phyloP scores from a whole-genome alignment of 2,888 invertebrate genomes.

The Drosophila anomelani region DNA sequence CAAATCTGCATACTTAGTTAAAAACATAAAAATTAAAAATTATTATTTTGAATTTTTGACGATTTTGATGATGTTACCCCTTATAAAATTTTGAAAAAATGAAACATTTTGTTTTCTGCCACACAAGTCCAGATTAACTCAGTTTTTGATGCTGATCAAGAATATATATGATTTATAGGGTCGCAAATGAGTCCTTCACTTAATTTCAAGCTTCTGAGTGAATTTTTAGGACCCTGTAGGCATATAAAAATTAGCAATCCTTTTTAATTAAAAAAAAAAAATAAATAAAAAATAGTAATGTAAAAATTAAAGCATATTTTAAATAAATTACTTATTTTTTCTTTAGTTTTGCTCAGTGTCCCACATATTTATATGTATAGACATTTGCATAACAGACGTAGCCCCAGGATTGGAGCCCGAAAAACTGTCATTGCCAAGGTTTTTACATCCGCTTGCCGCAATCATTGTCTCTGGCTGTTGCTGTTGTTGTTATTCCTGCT shows the following conservation, averaged over 20 bases:
- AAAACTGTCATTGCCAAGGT: slow-evolving; percentile 79
- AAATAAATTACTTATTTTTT: background rate
- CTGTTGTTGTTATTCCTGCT: background rate
- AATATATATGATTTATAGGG: no score
- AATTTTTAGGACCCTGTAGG: no score
- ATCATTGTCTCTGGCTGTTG: slow-evolving; percentile 58
- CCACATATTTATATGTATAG: slow-evolving; percentile 33
- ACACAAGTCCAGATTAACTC: no score
- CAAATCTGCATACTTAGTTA: no score
- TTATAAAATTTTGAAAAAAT: no score
- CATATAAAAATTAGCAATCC: no score
- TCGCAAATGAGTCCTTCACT: no score
- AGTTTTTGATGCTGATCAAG: no score
- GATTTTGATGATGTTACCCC: no score
- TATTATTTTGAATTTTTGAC: no score
- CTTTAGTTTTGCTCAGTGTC: background rate
- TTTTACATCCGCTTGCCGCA: slow-evolving; percentile 78
- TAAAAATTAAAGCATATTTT: background rate
- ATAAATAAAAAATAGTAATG: background rate
- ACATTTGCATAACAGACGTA: slow-evolving; percentile 75
- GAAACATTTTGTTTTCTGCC: no score
- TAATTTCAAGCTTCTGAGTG: background rate
- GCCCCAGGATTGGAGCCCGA: slow-evolving; percentile 48
- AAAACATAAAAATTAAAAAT: no score
- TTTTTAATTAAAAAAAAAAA: background rate